phyloP scores from a whole-genome alignment of 2,888 invertebrate genomes.

The Chrysolina haemoptera region DNA sequence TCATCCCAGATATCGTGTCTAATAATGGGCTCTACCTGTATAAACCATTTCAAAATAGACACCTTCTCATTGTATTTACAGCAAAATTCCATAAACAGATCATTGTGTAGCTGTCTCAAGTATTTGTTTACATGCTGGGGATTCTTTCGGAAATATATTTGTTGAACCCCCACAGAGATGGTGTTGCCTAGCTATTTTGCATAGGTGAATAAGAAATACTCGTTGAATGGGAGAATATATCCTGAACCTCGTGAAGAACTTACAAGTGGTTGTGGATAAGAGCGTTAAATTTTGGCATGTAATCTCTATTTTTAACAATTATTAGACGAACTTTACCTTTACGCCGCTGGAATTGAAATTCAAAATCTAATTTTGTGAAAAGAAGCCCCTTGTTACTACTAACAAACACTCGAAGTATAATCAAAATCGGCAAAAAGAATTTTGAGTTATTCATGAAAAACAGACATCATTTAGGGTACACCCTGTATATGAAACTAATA shows the following conservation, averaged over 20 bases:
- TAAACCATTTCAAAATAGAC: conserved; percentile 42
- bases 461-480: too few relatives aligned
- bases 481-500: too few relatives aligned
- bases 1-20: conserved; percentile 15
- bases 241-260: background rate
- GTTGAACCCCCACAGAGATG: background rate
- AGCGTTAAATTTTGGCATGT: background rate
- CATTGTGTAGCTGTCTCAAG: conserved; percentile 39
- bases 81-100: conserved; percentile 49
- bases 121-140: conserved; percentile 46
- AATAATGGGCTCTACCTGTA: conserved; percentile 21
- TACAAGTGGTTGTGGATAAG: background rate
- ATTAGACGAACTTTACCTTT: too few relatives aligned
- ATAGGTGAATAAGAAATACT: background rate
- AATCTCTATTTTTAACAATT: too few relatives aligned
- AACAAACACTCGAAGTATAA: too few relatives aligned
- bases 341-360: too few relatives aligned
- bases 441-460: too few relatives aligned
- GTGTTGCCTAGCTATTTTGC: conserved; percentile 9
- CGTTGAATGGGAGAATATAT: background rate
- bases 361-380: too few relatives aligned
- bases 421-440: too few relatives aligned
- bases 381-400: too few relatives aligned
- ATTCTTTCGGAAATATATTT: conserved; percentile 11
- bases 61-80: conserved; percentile 54